A percentile compares a stretch with the other conserved stretches of the same genome.
These are phyloP conservation scores for Arbacia lixula DNA, from an alignment of 53 echinoderm and acorn worm species.

Conservation along the genomic window DNA sequence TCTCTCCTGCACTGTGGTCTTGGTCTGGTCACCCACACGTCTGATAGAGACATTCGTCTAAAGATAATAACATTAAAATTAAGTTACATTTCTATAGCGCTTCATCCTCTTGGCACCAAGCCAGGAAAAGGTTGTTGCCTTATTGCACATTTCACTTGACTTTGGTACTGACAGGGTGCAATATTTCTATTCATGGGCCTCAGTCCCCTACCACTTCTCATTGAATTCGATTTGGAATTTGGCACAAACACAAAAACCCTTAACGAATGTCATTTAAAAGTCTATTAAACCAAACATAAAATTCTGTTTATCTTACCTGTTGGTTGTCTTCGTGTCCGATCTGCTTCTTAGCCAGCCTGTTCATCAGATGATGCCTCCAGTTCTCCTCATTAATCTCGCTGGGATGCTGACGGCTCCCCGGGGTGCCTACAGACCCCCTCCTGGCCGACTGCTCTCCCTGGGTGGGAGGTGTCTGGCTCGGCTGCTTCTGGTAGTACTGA, in stretches of 20 bases:
- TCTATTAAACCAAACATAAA: too few relatives aligned
- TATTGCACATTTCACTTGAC: too few relatives aligned
- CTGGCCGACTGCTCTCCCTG: neutral
- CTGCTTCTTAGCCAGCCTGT: conserved; percentile 8
- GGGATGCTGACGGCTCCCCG: neutral
- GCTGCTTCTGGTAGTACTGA: neutral
- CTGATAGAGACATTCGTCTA: conserved; percentile 30
- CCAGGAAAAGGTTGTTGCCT: too few relatives aligned
- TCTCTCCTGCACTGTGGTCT: conserved; percentile 37
- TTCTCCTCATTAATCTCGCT: conserved; percentile 17
- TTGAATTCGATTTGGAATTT: too few relatives aligned
- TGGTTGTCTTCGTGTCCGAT: neutral
- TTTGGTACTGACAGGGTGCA: too few relatives aligned
- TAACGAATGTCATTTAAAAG: too few relatives aligned
- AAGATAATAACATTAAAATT: neutral
- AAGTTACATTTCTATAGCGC: too few relatives aligned
- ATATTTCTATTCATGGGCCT: too few relatives aligned
- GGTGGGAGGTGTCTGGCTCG: neutral
- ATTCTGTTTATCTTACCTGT: conserved; percentile 6
- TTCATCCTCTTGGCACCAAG: too few relatives aligned
- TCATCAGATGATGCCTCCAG: conserved; percentile 38
- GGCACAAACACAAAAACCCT: too few relatives aligned
- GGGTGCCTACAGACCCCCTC: neutral
- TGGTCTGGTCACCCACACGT: neutral
- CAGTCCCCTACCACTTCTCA: too few relatives aligned